Percentiles rank a stretch among this genome's conserved stretches.
phyloP scores from a whole-genome alignment of 1,140 invertebrate genomes.

The Leptoteleia sp. region DNA sequence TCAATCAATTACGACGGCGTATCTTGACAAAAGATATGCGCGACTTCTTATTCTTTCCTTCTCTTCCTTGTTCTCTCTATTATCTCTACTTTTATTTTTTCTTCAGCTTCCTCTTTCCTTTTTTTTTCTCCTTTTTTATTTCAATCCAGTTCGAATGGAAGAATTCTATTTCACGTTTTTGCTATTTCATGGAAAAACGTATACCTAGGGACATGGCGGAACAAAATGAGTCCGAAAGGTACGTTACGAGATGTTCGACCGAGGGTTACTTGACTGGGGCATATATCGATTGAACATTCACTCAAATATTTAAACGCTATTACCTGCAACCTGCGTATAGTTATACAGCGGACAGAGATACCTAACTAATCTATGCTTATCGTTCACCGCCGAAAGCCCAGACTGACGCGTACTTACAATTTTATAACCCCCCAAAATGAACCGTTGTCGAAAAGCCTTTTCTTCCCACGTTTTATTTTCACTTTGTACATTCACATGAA shows the following conservation, averaged over 20 bases:
- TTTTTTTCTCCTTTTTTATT: conserved; percentile 40
- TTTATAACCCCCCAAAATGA: conserved; percentile 28
- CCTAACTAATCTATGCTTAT: conserved; percentile 41
- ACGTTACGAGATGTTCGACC: conserved; percentile 50
- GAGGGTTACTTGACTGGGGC: conserved; percentile 59
- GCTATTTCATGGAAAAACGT: conserved; percentile 75
- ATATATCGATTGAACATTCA: conserved; percentile 77
- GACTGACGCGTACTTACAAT: conserved; percentile 3
- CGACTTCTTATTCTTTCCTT: conserved; percentile 36
- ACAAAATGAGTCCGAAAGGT: conserved; percentile 60
- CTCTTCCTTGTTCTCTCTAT: conserved; percentile 22
- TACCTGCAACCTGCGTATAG: conserved; percentile 59
- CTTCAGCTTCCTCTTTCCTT: conserved; percentile 2
- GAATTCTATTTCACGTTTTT: conserved; percentile 74
- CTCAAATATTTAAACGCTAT: conserved; percentile 54
- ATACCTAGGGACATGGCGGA: conserved; percentile 59
- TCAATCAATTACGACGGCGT: conserved; percentile 53
- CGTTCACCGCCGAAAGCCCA: conserved; percentile 19
- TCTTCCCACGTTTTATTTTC: background rate
- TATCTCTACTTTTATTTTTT: conserved; percentile 24
- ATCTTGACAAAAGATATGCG: conserved; percentile 39
- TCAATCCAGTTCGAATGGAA: conserved; percentile 60
- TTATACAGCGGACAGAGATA: conserved; percentile 58
- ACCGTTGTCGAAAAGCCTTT: background rate
- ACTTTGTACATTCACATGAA: background rate